These are phyloP conservation scores for Pterostichus niger DNA, from an alignment of 2,888 invertebrate genomes.

Conservation along the genomic window DNA sequence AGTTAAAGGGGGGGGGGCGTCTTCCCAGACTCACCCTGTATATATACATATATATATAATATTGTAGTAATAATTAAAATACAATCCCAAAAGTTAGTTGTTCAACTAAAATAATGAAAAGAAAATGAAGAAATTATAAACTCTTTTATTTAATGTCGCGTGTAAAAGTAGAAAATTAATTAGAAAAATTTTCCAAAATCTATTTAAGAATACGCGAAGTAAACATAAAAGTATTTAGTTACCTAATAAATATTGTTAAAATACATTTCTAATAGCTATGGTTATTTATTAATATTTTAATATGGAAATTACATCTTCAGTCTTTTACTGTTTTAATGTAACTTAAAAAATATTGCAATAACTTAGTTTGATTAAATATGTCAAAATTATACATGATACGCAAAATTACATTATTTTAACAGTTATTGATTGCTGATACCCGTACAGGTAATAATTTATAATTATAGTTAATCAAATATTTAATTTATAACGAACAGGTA, in stretches of 20 bases:
- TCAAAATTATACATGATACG: slow-evolving; percentile 46
- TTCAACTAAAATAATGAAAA: too few relatives aligned
- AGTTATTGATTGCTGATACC: slow-evolving; percentile 35
- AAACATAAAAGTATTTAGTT: slow-evolving; percentile 2
- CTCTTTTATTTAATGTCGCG: too few relatives aligned
- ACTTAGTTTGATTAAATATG: slow-evolving; percentile 46
- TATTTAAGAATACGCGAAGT: neutral
- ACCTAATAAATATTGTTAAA: slow-evolving; percentile 23
- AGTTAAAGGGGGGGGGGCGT: too few relatives aligned
- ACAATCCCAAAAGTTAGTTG: too few relatives aligned
- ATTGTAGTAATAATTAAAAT: too few relatives aligned
- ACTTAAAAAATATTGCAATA: slow-evolving; percentile 43
- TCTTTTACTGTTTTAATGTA: slow-evolving; percentile 45
- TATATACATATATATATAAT: too few relatives aligned
- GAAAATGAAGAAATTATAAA: too few relatives aligned
- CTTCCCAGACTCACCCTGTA: too few relatives aligned
- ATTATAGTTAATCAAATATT: slow-evolving; percentile 54
- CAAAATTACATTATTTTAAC: slow-evolving; percentile 36
- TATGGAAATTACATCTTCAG: slow-evolving; percentile 31
- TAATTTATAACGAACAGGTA: slow-evolving; percentile 52
- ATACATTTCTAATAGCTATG: slow-evolving; percentile 16
- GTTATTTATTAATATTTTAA: slow-evolving; percentile 32
- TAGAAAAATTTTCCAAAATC: too few relatives aligned
- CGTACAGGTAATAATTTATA: slow-evolving; percentile 36
- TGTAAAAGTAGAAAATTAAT: too few relatives aligned